Base-by-base conservation (phyloP, 1,140 invertebrate species). In the Ladona fulva region DNA sequence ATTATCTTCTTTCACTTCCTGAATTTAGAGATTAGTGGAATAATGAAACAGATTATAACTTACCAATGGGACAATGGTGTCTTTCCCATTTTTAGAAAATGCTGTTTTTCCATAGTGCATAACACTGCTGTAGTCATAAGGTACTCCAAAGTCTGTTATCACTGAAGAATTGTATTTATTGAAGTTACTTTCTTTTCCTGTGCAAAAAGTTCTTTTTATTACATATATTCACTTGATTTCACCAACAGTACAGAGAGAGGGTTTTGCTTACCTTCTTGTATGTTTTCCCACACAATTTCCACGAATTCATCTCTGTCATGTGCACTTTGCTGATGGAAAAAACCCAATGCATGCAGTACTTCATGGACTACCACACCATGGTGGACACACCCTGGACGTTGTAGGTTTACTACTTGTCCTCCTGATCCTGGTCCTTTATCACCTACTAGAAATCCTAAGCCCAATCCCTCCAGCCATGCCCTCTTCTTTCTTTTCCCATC, bases 251-350 rank as follows among this genome's bases (percentile, higher is more conserved):
- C 8, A 37, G 29, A 37, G 8, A 37, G 29, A 37, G 8, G 29
- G 8, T 37, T 37, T 22, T 76, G 24, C 42, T 83, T 83, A 86
- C 87, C 84, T 78, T 82, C 79, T 22, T 87, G 83, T 22, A 93
- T 91, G 80, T 92, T 92, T 1, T 89, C 83, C 85, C 88, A 90
- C 73, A 88, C 83, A 44, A 93, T 89, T 1, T 81, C 84, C 11
- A 93, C 86, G 81, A 87, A 92, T 0, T 89, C 82, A 80, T 93
- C 91, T 59, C 92, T 84, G 83, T 93, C 89, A 10, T 86, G 83
- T 19, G 90, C 85, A 80, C 89, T 90, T 81, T 93, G 92, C 80
- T 92, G 90, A 81, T 93, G 89, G 80, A 86, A 88, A 82, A 91
- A 91, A n/a, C 91, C 91, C 0, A 91, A 80, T 0, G 90, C 89